Percentiles rank a stretch among this genome's conserved stretches.
Evolutionary conservation across 2,888 invertebrate species (phyloP).

Genomic region (Synanthedon tipuliformis): DNA sequence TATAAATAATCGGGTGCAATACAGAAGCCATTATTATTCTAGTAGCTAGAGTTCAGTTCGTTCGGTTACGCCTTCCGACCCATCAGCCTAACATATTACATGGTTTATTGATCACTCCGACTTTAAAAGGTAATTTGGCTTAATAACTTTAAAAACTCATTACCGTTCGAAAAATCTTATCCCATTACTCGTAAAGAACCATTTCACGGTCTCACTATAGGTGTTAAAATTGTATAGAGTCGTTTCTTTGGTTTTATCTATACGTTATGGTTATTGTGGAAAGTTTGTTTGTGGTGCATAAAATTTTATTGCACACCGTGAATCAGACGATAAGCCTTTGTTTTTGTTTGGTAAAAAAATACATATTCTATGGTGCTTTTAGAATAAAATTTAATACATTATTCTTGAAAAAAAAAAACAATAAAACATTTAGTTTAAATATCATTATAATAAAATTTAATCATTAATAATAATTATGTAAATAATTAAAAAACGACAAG

Average conservation of each 20-base stretch:
- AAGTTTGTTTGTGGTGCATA: conserved; percentile 16
- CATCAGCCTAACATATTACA: conserved; percentile 44
- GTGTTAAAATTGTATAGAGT: conserved; percentile 7
- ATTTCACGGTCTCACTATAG: conserved; percentile 5
- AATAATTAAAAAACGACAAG: too few species aligned
- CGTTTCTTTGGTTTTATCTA: conserved; percentile 17
- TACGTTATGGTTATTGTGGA: conserved; percentile 29
- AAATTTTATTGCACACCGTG: conserved; percentile 32
- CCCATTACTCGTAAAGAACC: conserved; percentile 4
- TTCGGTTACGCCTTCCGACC: conserved; percentile 24
- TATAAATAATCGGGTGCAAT: conserved; percentile 41
- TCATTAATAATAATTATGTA: too few species aligned
- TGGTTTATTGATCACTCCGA: conserved; percentile 35
- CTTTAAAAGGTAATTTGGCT: conserved; percentile 48
- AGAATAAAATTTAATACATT: too few species aligned
- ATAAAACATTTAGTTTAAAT: too few species aligned
- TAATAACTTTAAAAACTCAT: conserved; percentile 62
- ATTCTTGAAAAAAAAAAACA: too few species aligned
- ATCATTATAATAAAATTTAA: too few species aligned
- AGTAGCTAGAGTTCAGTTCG: conserved; percentile 21
- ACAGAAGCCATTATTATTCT: conserved; percentile 46
- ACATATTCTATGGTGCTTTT: background rate
- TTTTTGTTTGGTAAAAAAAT: background rate
- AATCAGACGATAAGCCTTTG: conserved; percentile 21
- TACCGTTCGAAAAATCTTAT: conserved; percentile 33